Evolutionary conservation across 2,113 vertebrate species (phyloP).

Genomic region (Diglossa brunneiventris): DNA sequence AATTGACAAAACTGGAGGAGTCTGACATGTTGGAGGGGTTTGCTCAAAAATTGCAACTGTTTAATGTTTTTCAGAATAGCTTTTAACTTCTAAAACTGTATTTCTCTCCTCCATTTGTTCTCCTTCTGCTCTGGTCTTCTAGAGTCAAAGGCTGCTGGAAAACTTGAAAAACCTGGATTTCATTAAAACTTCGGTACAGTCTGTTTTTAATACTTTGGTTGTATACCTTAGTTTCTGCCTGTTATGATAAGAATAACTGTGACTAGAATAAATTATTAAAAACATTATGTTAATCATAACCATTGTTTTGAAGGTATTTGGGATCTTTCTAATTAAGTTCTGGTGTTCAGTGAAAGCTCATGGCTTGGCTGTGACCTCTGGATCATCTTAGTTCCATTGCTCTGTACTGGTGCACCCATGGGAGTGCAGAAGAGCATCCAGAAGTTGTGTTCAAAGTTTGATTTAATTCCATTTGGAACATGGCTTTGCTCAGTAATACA

Average conservation of each 20-base stretch:
- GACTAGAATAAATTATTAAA: background rate
- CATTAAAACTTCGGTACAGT: constrained; percentile 89
- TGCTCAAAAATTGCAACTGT: background rate
- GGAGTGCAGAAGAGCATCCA: background rate
- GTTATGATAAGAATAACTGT: background rate
- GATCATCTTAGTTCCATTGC: background rate
- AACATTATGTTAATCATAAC: background rate
- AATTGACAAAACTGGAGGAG: background rate
- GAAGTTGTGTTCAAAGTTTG: background rate
- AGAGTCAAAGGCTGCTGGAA: constrained; percentile 91
- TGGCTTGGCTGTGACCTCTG: background rate
- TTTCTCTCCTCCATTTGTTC: background rate
- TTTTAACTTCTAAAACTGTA: background rate
- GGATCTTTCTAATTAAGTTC: background rate
- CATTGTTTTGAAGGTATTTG: background rate
- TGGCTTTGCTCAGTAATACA: background rate
- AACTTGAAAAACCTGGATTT: constrained; percentile 84
- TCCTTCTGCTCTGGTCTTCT: background rate
- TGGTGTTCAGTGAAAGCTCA: background rate
- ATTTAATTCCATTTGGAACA: background rate
- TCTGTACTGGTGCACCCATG: background rate
- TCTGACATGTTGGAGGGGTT: background rate
- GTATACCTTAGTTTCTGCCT: background rate
- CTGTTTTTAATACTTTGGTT: background rate
- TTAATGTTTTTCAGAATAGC: background rate